Evolutionary conservation across 2,888 invertebrate genomes (phyloP), one percentile per base, ranked within the genome.

Genomic region (Eristalis pertinax): DNA sequence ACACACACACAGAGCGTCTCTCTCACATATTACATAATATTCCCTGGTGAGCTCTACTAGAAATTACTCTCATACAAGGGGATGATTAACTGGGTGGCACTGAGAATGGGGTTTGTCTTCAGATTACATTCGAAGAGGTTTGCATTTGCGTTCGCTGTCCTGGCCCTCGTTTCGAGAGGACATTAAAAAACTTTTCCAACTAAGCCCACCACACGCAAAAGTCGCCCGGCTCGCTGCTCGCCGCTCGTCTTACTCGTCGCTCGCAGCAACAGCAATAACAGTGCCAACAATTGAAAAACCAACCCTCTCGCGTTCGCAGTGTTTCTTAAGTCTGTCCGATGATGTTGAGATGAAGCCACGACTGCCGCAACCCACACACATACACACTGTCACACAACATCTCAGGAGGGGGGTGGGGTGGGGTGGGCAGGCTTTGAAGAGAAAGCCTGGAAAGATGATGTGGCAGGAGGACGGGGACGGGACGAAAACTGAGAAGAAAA

Each of bases 21-120:
- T 65, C 29, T 50, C 75, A 84, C 50, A 50, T 72, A 80, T 86
- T 82, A 78, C 82, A 74, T 62, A 65, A 82, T 74, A 82, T 82
- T 82, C 85, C 82, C 85, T 69, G 76, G 76, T 60, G 77, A 81
- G 72, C 77, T 81, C 63, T 77, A 58, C 32, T 10, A 4, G 56
- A 81, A 85, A 81, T 85, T 73, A 81, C 73, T 81, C 76, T 70
- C 81, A 81, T 81, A 85, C 81, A 81, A 76, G 68, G 81, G 86
- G 86, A 82, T 86, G 86, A 79, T 87, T 87, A 86, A 83, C 83
- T 87, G 86, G 86, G 83, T 83, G 79, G 86, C 60, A 70, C 69
- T 70, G 69, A 65, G 77, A 64, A 50, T 19, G 50, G 50, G 50
- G 50, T 50, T 77, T 62, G 84, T 63, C 70, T 75, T 60, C 50